These are phyloP conservation scores for Scolopax bukidnonensis DNA, from an alignment of 2,797 vertebrate species.

Conservation along the genomic window DNA sequence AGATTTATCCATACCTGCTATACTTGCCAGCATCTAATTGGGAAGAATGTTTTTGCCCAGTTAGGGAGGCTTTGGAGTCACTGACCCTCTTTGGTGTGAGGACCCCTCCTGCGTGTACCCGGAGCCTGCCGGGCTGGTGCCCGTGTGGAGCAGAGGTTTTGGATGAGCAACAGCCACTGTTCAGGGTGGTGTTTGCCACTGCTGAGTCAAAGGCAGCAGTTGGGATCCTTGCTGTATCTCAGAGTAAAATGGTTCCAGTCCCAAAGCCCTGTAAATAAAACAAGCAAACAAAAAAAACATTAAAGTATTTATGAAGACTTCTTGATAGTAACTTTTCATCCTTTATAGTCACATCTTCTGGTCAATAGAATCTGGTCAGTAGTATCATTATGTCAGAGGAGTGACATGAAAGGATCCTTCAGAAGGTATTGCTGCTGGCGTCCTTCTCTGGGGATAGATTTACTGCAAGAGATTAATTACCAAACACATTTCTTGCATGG, in stretches of 20 bases:
- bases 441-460: not conserved
- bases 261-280: not conserved
- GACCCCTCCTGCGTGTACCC: fast-evolving
- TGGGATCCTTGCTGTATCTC: fast-evolving
- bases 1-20: not conserved
- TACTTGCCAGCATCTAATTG: not conserved
- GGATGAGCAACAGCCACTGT: not conserved
- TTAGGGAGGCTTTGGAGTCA: not conserved
- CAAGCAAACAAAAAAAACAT: not conserved
- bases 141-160: fast-evolving
- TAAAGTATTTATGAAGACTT: not conserved
- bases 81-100: not conserved
- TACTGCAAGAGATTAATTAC: not conserved
- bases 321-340: not conserved
- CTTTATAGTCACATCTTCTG: not conserved
- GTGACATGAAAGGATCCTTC: not conserved
- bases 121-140: not conserved
- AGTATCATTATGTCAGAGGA: not conserved
- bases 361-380: not conserved
- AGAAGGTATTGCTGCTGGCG: not conserved
- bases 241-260: not conserved
- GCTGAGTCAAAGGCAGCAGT: not conserved
- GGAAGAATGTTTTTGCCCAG: not conserved
- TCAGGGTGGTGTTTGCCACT: not conserved
- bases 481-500: not conserved